These are phyloP conservation scores for Orientallactaga sibirica DNA, from an alignment of 2,797 vertebrate species.

Conservation along the genomic window DNA sequence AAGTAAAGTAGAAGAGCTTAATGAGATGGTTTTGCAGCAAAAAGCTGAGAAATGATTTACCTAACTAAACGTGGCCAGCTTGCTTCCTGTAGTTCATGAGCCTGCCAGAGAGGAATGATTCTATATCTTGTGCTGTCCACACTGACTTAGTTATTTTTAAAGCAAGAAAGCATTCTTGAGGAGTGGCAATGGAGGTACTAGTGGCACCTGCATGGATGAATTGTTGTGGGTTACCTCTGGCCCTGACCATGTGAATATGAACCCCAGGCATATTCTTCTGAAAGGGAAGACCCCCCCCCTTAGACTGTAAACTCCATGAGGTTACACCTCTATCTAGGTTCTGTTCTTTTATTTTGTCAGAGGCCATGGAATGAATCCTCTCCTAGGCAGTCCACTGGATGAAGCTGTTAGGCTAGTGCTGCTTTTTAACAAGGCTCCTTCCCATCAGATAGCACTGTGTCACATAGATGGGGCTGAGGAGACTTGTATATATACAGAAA, in stretches of 20 bases:
- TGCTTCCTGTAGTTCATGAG: background rate
- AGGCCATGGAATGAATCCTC: background rate
- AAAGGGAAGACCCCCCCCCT: background rate
- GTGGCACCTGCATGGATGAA: background rate
- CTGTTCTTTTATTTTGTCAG: background rate
- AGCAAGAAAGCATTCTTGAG: background rate
- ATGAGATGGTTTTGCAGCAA: slow-evolving; percentile 21
- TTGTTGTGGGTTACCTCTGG: background rate
- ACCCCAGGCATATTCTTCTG: background rate
- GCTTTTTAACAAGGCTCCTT: background rate
- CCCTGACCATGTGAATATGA: background rate
- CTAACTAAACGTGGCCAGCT: background rate
- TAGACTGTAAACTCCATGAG: background rate
- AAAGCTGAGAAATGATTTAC: background rate
- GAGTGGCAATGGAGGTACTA: background rate
- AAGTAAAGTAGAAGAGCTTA: slow-evolving; percentile 47
- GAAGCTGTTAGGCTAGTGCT: background rate
- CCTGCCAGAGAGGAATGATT: background rate
- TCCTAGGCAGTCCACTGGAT: background rate
- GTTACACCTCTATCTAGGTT: background rate
- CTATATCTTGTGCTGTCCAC: background rate
- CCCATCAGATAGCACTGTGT: background rate
- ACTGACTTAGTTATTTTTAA: background rate
- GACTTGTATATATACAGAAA: background rate
- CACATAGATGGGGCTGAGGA: background rate